A percentile compares a stretch with the other conserved stretches of the same genome.
phyloP scores from a whole-genome alignment of 2,888 invertebrate species.

The Luperina nickerlii region DNA sequence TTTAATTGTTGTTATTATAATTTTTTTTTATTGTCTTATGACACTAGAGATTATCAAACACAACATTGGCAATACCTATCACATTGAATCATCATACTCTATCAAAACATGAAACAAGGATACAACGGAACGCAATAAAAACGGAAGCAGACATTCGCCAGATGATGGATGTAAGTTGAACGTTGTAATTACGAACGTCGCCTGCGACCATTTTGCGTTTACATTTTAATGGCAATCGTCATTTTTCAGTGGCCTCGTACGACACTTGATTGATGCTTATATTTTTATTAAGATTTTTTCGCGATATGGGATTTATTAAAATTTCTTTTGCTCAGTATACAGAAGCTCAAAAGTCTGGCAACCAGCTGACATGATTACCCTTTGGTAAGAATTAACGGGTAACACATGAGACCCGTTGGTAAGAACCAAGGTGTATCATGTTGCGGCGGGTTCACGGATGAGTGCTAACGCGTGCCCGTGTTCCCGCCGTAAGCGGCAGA shows the following conservation, averaged over 20 bases:
- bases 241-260: constrained; percentile 81
- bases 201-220: constrained; percentile 76
- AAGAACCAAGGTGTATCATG: too few relatives aligned
- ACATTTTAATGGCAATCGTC: constrained; percentile 80
- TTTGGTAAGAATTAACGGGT: too few relatives aligned
- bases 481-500: too few relatives aligned
- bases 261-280: constrained; percentile 83
- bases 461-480: too few relatives aligned
- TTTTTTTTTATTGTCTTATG: too few relatives aligned
- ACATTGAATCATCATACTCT: constrained; percentile 29
- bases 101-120: constrained; percentile 54
- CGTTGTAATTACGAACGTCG: constrained; percentile 82
- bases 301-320: constrained; percentile 39
- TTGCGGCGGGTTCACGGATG: too few relatives aligned
- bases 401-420: too few relatives aligned
- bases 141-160: constrained; percentile 55
- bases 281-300: constrained; percentile 83
- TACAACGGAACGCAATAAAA: constrained; percentile 59
- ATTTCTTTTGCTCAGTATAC: constrained; percentile 1
- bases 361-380: not conserved
- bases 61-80: not conserved
- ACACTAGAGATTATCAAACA: not conserved
- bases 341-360: not conserved
- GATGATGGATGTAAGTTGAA: constrained; percentile 84
- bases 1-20: too few relatives aligned